Conservation (phyloP, 2,113 vertebrate genomes). For the Polypterus senegalus region DNA sequence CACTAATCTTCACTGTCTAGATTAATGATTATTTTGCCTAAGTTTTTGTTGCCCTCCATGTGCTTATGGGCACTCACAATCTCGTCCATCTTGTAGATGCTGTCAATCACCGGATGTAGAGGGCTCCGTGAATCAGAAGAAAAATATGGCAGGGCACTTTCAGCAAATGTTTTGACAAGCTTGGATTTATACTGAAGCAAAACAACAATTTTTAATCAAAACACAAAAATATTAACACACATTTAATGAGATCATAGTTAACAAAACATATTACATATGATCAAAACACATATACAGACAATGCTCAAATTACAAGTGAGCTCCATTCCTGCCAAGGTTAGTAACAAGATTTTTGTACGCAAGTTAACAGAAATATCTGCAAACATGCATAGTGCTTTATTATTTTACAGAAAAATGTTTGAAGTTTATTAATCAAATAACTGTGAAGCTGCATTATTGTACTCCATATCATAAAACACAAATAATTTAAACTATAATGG, state of each 20-base stretch:
- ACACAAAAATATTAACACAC: background rate
- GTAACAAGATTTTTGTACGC: background rate
- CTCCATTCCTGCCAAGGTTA: background rate
- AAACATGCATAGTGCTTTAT: background rate
- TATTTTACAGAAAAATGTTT: too few species aligned
- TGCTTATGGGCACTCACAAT: slow-evolving; percentile 50
- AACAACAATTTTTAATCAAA: slow-evolving; percentile 3
- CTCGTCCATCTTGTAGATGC: slow-evolving; percentile 40
- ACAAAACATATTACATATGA: background rate
- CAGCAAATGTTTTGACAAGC: slow-evolving; percentile 54
- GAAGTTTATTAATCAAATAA: too few species aligned
- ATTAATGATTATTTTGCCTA: slow-evolving; percentile 63
- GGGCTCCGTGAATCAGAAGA: slow-evolving; percentile 19
- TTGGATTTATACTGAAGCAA: slow-evolving; percentile 57
- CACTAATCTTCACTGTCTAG: slow-evolving; percentile 13
- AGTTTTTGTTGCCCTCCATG: slow-evolving; percentile 65
- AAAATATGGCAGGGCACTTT: slow-evolving; percentile 48
- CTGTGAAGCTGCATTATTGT: too few species aligned
- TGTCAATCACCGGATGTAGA: slow-evolving; percentile 53
- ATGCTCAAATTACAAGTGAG: background rate
- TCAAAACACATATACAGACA: background rate
- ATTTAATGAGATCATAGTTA: background rate
- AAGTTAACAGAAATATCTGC: background rate
- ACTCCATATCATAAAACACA: too few species aligned
- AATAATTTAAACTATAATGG: too few species aligned